Evolutionary conservation across 2,797 vertebrate genomes (phyloP).

Genomic region (Carcharodon carcharias): DNA sequence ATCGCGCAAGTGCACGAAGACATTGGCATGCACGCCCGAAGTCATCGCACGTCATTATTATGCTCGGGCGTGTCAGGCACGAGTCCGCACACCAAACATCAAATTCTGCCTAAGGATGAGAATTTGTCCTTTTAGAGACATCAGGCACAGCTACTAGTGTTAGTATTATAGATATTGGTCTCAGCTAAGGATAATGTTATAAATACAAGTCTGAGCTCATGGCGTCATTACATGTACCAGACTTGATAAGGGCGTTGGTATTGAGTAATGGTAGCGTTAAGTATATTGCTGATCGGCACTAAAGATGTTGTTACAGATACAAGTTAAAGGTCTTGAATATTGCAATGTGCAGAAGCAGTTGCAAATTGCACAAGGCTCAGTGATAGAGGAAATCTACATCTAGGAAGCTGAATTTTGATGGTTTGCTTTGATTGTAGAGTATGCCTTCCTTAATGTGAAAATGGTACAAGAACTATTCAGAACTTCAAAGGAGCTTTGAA

Average conservation of each 20-base stretch:
- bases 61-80: no score
- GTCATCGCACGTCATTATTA: no score
- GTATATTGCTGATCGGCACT: neutral
- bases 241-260: neutral
- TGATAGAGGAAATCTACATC: neutral
- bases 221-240: neutral
- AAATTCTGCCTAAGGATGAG: no score
- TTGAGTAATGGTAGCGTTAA: neutral
- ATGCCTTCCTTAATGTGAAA: neutral
- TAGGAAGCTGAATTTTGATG: neutral
- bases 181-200: neutral
- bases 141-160: neutral
- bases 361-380: neutral
- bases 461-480: neutral
- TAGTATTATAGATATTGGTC: neutral
- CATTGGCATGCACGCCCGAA: no score
- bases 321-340: neutral
- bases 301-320: neutral
- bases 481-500: neutral
- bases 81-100: no score
- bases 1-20: no score
- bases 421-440: neutral
- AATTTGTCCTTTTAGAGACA: neutral
- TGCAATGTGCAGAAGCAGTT: neutral
- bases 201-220: neutral